Base-by-base conservation (phyloP, 1,140 invertebrate species). In the Hyposmocoma kahamanoa region DNA sequence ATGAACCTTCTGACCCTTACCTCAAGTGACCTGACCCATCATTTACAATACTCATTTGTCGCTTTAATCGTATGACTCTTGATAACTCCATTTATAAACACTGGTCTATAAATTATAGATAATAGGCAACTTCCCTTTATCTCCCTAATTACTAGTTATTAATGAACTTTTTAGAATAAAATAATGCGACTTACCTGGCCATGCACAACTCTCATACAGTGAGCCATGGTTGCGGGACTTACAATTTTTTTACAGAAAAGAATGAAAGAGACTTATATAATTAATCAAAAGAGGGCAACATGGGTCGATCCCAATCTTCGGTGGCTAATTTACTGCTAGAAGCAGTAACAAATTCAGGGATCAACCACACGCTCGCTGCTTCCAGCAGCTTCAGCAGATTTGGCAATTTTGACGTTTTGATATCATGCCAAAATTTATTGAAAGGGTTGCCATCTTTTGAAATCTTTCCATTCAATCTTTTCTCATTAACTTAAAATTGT, bases 181-280 rank as follows among this genome's bases (percentile, higher is more conserved):
- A 36, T 36, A 36, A 56, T 50, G 56, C 55, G 62, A 67, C 87
- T 82, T 89, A 92, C 92, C 88, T 92, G 91, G 86, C 90, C 90
- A 88, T 90, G 90, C 85, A 92, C 89, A 89, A 92, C 90, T 89
- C 90, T 87, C 62, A 88, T 88, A 89, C 90, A 92, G 88, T 92
- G 90, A 78, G 90, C 91, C 91, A 92, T 93, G 86, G 82, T 88
- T 83, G 76, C 67, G 49, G 73, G 81, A 83, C 79, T 62, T n/a
- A n/a, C n/a, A n/a, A 63, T 45, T 59, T 52, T 70, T 67, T 69
- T 57, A 58, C 22, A 20, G 20, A 61, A 56, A 62, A 54, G 59
- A 57, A 60, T 59, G 67, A 56, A 59, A 49, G 47, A 55, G 48
- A 60, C 55, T 42, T 53, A 55, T 54, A 45, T 39, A 67, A 63